Base-by-base conservation (phyloP, 2,888 invertebrate genomes). In the Hybos culiciformis region DNA sequence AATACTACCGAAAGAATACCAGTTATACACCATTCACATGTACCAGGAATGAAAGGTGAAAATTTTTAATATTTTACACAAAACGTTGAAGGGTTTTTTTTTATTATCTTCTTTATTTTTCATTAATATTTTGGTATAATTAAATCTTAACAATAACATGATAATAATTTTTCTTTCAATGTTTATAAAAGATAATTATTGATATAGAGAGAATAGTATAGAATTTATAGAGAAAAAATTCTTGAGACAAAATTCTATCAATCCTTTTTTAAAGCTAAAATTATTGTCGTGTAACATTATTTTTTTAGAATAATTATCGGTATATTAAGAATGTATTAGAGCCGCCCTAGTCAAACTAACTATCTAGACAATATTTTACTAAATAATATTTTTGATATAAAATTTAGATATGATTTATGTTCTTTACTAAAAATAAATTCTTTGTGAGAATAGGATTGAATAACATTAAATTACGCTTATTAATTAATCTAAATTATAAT, bases 11-110 rank as follows among this genome's bases (percentile, higher is more conserved):
- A 60, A 29, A 48, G 53, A 39, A 54, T 61, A 8, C 53, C 54
- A 4, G 60, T 63, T 5, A 50, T 57, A 45, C 61, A 57, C 44
- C 54, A 59, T 43, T 64, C 65, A 20, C 59, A 56, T 48, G 61
- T 61, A 12, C 53, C 58, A 46, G 62, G 62, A 44, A 62, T 61
- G 61, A 63, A 60, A 54, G 64, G 64, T 64, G 47, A 51, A 29
- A 29, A n/a, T 21, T 21, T 19, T 19, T 34, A 19, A 7, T 17
- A 12, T 17, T 11, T 7, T 34, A 4, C 17, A 5, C 17, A 32
- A 15, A 4, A 15, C 4, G 14, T 15, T 6, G n/a, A n/a, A 9
- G 4, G 29, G 5, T 32, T 8, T 7, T 14, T 32, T 5, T 32
- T 8, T 15, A 14, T 15, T 7, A 32, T 14, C 4, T 7, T 5